phyloP scores from a whole-genome alignment of 2,888 invertebrate species.

The Tetrapedia diversipes region DNA sequence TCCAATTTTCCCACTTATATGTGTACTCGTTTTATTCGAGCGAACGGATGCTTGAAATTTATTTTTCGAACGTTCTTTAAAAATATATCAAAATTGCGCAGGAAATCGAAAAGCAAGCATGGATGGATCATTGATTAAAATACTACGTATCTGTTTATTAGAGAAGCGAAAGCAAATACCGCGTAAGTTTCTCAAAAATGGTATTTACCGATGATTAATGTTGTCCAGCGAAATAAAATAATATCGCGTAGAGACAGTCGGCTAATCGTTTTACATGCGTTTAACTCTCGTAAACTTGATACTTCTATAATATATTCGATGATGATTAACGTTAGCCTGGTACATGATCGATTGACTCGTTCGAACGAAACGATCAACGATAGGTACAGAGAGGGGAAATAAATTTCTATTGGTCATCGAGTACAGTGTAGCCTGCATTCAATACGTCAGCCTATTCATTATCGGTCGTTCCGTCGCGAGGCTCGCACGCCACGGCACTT shows the following conservation, averaged over 20 bases:
- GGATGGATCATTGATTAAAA: no score
- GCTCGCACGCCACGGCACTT: constrained; percentile 21
- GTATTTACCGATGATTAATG: neutral
- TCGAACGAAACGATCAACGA: constrained; percentile 3
- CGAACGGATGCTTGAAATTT: no score
- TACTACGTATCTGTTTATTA: no score
- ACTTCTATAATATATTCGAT: neutral
- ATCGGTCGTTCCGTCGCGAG: constrained; percentile 11
- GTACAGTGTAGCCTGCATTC: neutral
- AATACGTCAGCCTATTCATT: constrained; percentile 2
- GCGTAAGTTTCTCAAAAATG: no score
- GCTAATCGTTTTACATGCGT: neutral
- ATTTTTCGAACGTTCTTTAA: no score
- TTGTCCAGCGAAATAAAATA: neutral
- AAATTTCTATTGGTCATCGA: constrained; percentile 21
- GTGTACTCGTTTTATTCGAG: neutral
- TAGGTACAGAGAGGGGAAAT: neutral
- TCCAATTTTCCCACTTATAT: neutral
- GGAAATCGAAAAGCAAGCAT: no score
- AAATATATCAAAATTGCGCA: no score
- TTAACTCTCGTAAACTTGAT: neutral
- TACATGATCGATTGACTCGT: neutral
- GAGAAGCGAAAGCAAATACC: no score
- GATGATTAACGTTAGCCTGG: constrained; percentile 2
- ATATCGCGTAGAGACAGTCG: neutral